Evolutionary conservation across 2,888 invertebrate genomes (phyloP), one percentile per base, ranked within the genome.

Genomic region (Cheilosia vernalis): DNA sequence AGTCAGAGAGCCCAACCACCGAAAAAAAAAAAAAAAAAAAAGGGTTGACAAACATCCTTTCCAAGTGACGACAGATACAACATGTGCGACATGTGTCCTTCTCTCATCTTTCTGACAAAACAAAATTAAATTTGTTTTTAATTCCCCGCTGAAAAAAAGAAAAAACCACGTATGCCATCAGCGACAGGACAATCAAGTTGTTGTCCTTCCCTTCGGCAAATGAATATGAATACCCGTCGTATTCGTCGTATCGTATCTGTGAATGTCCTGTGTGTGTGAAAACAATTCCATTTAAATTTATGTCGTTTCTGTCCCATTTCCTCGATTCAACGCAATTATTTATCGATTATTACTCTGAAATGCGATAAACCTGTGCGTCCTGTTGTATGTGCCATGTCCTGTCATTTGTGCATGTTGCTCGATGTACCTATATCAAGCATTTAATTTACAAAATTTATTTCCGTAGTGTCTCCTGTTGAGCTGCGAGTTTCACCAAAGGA

Each of bases 91-190:
- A 85, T 81, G 66, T 85, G 85, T 85, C 76, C 80, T 72, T 80
- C 76, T 80, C 76, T 85, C 85, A 85, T 85, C 80, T 81, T 85
- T 85, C 37, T 85, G 85, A 85, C 85, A 85, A 72, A 67, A 80
- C 66, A 42, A 85, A 85, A 85, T 85, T 80, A 85, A 85, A 85
- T 85, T 85, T 77, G 85, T 85, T 85, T 85, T 85, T 85, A 85
- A 85, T 85, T 67, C 67, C 61, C 67, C 37, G 6, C 27, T 27
- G 27, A 27, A 56, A 37, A 66, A 60, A 56, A 15, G 58, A 4
- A 24, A 53, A 13, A 37, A 40, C 6, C 3, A 7, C 44, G 17
- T n/a, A 9, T 10, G 17, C 47, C 61, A 56, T 19, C 74, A 56
- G 56, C 51, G 49, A 77, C 61, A 67, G 83, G 83, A 83, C 84